A percentile compares a stretch with the other conserved stretches of the same genome.
phyloP scores from a whole-genome alignment of 2,888 invertebrate species.

The Melitaea athalia region DNA sequence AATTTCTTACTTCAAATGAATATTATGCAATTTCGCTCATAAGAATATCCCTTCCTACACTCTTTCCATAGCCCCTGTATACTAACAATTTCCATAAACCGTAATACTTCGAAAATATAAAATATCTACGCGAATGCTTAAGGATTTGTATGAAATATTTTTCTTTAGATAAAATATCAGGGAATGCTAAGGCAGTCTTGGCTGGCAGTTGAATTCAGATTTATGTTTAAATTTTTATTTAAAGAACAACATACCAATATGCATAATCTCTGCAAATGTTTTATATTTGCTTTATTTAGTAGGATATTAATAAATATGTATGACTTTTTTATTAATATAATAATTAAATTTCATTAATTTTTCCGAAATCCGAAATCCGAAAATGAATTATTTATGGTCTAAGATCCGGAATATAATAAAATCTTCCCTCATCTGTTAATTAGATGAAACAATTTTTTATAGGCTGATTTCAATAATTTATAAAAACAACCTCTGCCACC shows the following conservation, averaged over 20 bases:
- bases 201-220: constrained; percentile 8
- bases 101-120: constrained; percentile 14
- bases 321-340: too few species aligned
- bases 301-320: too few species aligned
- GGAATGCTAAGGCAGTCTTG: constrained; percentile 4
- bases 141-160: constrained; percentile 7
- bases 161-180: constrained; percentile 12
- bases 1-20: too few species aligned
- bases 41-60: not conserved
- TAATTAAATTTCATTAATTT: too few species aligned
- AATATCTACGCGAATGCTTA: constrained; percentile 10
- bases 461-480: too few species aligned
- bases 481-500: too few species aligned
- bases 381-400: too few species aligned
- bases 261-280: not conserved
- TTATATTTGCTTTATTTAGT: not conserved
- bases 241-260: constrained; percentile 3
- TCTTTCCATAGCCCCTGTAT: constrained; percentile 6
- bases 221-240: constrained; percentile 5
- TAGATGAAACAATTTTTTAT: too few species aligned
- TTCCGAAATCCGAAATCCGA: too few species aligned
- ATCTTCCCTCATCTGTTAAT: too few species aligned
- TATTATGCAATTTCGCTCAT: too few species aligned
- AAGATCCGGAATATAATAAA: too few species aligned
- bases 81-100: constrained; percentile 9